Conservation (phyloP, 2,888 invertebrate species). For the Prostheceraeus crozeri region DNA sequence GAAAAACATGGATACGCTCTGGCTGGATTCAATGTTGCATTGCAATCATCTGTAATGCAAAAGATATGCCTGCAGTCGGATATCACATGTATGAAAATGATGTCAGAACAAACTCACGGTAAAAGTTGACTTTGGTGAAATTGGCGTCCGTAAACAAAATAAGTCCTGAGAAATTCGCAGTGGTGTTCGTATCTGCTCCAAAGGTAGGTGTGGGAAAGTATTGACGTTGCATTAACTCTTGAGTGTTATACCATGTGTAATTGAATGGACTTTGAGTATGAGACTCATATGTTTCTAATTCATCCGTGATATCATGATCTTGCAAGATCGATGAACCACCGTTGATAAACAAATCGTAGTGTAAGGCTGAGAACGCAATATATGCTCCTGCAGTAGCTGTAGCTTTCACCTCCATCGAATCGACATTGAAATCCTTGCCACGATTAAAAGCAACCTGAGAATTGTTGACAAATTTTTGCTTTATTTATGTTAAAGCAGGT, state of each 20-base stretch:
- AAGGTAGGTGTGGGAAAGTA: constrained; percentile 71
- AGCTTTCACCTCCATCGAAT: constrained; percentile 83
- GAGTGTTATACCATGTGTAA: constrained; percentile 51
- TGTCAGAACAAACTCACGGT: constrained; percentile 42
- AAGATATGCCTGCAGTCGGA: neutral
- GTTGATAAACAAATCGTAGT: constrained; percentile 49
- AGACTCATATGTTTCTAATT: constrained; percentile 51
- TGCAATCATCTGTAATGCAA: constrained; percentile 61
- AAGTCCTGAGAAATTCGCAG: constrained; percentile 61
- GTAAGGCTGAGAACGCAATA: constrained; percentile 78
- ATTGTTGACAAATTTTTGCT: neutral
- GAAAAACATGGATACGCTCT: constrained; percentile 74
- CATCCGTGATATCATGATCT: constrained; percentile 46
- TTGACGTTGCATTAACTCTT: constrained; percentile 49
- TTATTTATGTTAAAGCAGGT: constrained; percentile 30
- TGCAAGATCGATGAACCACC: constrained; percentile 43
- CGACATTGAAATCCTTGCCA: constrained; percentile 82
- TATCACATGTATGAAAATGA: constrained; percentile 9
- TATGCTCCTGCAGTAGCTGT: constrained; percentile 88
- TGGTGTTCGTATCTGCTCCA: constrained; percentile 85
- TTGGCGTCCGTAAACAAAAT: constrained; percentile 82
- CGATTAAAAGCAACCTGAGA: constrained; percentile 65
- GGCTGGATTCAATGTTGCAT: constrained; percentile 60
- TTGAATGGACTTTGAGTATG: constrained; percentile 50
- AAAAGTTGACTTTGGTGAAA: constrained; percentile 45